Percentiles rank a stretch among this genome's conserved stretches.
phyloP scores from a whole-genome alignment of 2,888 invertebrate genomes.

The Sialis lutaria region DNA sequence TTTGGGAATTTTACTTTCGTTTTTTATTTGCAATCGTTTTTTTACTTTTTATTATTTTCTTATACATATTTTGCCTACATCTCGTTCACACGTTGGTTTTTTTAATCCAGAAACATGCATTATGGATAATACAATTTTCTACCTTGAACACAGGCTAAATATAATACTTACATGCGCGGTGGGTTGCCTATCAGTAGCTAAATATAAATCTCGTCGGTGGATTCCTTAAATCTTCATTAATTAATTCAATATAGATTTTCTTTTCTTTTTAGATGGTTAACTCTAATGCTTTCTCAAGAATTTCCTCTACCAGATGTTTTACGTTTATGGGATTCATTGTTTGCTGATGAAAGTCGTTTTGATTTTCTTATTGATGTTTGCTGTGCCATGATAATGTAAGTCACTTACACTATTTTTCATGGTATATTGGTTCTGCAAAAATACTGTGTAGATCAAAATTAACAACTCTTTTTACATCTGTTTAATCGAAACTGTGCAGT shows the following conservation, averaged over 20 bases:
- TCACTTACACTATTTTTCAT: conserved; percentile 14
- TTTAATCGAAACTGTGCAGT: background rate
- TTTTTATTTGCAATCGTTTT: no score
- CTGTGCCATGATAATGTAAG: conserved; percentile 95
- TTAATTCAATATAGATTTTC: conserved; percentile 1
- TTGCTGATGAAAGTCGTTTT: conserved; percentile 80
- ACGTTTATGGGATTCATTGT: conserved; percentile 92
- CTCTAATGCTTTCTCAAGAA: conserved; percentile 88
- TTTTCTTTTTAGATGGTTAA: conserved; percentile 68
- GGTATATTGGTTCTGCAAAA: background rate
- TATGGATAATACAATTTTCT: no score
- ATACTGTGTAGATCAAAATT: no score
- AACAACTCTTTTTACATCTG: no score
- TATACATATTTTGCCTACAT: no score
- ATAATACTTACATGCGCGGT: no score
- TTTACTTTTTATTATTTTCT: no score
- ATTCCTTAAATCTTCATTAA: conserved; percentile 2
- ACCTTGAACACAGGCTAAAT: no score
- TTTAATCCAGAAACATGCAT: no score
- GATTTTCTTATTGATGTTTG: conserved; percentile 83
- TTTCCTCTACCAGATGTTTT: conserved; percentile 94
- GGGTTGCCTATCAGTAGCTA: background rate
- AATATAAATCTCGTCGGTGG: background rate
- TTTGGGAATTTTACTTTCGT: no score
- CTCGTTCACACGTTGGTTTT: no score